Percentiles rank a stretch among this genome's conserved stretches.
phyloP scores from a whole-genome alignment of 2,113 vertebrate genomes.

The Pandion haliaetus region DNA sequence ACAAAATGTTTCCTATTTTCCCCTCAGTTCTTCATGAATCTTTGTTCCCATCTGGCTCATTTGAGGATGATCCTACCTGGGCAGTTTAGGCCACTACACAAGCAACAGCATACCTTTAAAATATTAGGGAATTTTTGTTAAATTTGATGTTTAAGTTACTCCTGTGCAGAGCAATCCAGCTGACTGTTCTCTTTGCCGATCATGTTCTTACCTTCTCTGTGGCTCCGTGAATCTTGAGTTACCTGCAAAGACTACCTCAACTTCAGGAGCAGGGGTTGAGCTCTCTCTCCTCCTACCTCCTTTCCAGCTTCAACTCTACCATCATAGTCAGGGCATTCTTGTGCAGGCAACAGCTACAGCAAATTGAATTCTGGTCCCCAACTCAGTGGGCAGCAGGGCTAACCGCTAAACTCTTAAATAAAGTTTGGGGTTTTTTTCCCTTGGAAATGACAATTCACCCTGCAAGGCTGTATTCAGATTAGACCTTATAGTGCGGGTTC shows the following conservation, averaged over 20 bases:
- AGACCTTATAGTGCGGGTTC: rapidly evolving
- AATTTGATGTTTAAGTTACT: neutral
- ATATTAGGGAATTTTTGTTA: neutral
- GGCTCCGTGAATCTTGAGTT: neutral
- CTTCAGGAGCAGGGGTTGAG: neutral
- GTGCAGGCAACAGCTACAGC: neutral
- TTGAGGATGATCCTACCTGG: neutral
- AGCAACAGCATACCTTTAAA: neutral
- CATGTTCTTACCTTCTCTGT: neutral
- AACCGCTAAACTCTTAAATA: neutral
- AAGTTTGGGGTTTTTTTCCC: neutral
- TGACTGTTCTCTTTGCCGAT: neutral
- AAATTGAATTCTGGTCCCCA: neutral
- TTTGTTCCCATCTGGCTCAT: neutral
- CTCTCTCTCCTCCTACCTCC: neutral
- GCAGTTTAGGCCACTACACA: neutral
- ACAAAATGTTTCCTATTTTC: neutral
- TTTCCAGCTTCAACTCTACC: neutral
- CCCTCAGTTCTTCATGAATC: neutral
- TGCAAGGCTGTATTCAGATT: neutral
- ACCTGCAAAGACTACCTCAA: neutral
- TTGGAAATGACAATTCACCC: neutral
- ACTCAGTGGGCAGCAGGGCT: neutral
- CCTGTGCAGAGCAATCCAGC: neutral
- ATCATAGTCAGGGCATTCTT: neutral